Conservation (phyloP, 2,888 invertebrate genomes). For the Steinernema carpocapsae region DNA sequence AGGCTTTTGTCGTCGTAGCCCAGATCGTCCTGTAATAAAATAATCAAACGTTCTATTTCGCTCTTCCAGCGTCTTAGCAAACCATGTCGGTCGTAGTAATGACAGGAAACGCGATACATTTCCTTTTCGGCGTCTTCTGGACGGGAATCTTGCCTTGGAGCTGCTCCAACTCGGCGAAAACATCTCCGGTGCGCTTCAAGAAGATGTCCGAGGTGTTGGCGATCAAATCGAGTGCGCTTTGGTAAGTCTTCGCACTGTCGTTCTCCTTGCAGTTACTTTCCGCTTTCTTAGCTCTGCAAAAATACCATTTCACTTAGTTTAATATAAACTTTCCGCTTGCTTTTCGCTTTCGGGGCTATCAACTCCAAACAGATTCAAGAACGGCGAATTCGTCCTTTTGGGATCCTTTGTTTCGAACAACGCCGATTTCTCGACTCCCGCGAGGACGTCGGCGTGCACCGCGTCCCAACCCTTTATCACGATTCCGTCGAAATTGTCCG, state of each 20-base stretch:
- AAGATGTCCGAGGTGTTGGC: not conserved
- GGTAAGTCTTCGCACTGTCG: not conserved
- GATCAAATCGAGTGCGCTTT: not conserved
- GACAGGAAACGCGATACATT: not conserved
- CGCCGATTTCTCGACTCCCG: not conserved
- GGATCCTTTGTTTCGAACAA: not conserved
- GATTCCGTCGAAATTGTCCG: conserved; percentile 31
- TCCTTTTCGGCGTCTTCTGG: not conserved
- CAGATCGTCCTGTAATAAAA: not conserved
- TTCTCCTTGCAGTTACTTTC: not conserved
- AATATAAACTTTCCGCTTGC: not conserved
- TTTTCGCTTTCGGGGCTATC: not conserved
- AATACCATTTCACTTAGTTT: not conserved
- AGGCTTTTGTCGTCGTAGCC: not conserved
- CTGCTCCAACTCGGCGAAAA: not conserved
- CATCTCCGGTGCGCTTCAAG: not conserved
- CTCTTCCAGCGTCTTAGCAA: not conserved
- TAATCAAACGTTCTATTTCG: not conserved
- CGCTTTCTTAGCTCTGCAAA: not conserved
- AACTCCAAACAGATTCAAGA: too few relatives aligned
- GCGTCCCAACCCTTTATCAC: not conserved
- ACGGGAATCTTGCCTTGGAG: not conserved
- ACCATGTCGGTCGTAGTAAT: not conserved
- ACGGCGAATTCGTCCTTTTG: not conserved
- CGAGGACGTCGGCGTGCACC: not conserved